These are phyloP conservation scores for Chelonus formosanus DNA, from an alignment of 2,888 invertebrate species.

Conservation along the genomic window DNA sequence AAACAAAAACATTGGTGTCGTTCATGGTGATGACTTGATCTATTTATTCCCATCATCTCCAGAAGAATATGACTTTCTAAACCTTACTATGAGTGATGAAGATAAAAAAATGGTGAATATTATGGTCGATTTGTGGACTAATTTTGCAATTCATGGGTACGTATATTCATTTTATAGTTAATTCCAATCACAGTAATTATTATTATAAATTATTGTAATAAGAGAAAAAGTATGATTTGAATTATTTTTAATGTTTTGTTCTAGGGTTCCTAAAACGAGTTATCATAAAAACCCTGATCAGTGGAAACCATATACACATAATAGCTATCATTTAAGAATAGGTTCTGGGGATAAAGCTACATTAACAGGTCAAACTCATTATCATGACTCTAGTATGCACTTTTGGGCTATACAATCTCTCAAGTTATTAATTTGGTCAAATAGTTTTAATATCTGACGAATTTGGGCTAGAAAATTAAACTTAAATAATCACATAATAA, in stretches of 20 bases:
- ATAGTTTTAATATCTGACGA: too few species aligned
- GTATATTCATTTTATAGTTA: slow-evolving; percentile 19
- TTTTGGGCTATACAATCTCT: slow-evolving; percentile 41
- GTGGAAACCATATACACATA: slow-evolving; percentile 42
- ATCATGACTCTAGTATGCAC: slow-evolving; percentile 38
- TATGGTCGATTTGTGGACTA: slow-evolving; percentile 63
- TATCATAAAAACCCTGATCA: slow-evolving; percentile 17
- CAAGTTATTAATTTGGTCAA: slow-evolving; percentile 18
- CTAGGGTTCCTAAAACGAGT: slow-evolving; percentile 35
- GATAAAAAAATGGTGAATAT: slow-evolving; percentile 55
- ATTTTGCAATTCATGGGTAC: slow-evolving; percentile 54
- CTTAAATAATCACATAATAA: too few species aligned
- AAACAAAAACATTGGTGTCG: slow-evolving; percentile 51
- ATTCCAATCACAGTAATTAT: slow-evolving; percentile 18
- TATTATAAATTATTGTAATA: neutral
- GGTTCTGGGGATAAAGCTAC: slow-evolving; percentile 33
- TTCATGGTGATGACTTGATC: slow-evolving; percentile 67
- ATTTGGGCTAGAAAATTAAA: too few species aligned
- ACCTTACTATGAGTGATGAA: slow-evolving; percentile 38
- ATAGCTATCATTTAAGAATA: slow-evolving; percentile 41
- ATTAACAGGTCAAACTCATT: slow-evolving; percentile 17
- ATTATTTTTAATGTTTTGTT: neutral
- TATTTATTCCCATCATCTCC: slow-evolving; percentile 61
- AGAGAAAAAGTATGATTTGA: too few species aligned
- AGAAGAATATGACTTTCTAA: slow-evolving; percentile 5